phyloP scores from a whole-genome alignment of 2,113 vertebrate genomes.

The Tapirus terrestris region DNA sequence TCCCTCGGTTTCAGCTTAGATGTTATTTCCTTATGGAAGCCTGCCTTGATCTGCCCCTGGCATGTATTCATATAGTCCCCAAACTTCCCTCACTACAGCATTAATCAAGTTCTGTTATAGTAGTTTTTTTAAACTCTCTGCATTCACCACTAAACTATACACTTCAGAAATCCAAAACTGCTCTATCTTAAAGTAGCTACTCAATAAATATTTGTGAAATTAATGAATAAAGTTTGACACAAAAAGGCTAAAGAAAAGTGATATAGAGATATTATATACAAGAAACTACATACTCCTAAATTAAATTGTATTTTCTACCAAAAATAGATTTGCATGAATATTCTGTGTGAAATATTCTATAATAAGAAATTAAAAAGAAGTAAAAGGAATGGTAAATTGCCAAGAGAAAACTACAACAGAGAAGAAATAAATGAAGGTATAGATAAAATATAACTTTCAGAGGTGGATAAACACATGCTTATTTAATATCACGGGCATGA shows the following conservation, averaged over 20 bases:
- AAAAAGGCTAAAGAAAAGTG: not conserved
- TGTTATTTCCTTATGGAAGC: not conserved
- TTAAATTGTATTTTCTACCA: not conserved
- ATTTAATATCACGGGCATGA: not conserved
- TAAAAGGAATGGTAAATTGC: not conserved
- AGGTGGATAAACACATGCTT: not conserved
- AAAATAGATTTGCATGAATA: not conserved
- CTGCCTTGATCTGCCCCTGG: not conserved
- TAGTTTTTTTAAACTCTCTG: not conserved
- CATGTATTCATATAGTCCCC: not conserved
- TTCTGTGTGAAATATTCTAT: not conserved
- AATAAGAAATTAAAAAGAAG: not conserved
- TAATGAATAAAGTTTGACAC: not conserved
- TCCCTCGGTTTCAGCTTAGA: not conserved
- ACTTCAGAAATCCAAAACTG: not conserved
- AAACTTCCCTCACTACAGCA: not conserved
- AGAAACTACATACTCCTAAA: not conserved
- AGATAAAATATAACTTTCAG: not conserved
- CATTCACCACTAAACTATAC: not conserved
- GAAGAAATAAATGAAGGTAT: not conserved
- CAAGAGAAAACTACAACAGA: not conserved
- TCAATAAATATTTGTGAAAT: conserved; percentile 22
- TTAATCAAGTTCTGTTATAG: not conserved
- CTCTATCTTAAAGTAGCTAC: not conserved
- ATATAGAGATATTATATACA: not conserved